These are phyloP conservation scores for Epirrhoe tristata DNA, from an alignment of 2,888 invertebrate genomes.

Conservation along the genomic window DNA sequence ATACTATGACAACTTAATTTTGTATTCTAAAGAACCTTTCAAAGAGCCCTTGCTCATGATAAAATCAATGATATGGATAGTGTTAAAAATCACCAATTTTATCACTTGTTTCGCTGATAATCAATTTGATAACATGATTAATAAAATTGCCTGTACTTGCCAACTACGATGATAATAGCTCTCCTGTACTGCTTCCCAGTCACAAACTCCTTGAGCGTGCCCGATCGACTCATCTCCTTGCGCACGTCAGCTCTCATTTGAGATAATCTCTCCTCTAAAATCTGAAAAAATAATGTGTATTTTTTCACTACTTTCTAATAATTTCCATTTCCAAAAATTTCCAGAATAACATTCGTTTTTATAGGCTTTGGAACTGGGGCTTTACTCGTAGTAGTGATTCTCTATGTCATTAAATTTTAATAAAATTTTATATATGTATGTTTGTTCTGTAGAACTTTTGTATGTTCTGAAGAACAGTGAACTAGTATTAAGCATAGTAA, in stretches of 20 bases:
- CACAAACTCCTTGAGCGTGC: constrained; percentile 74
- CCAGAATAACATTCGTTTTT: background rate
- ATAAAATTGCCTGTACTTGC: constrained; percentile 48
- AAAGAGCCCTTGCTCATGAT: no score
- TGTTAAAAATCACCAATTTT: no score
- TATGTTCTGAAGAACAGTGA: no score
- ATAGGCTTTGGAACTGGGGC: background rate
- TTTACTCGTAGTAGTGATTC: background rate
- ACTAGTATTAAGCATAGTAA: no score
- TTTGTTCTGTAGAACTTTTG: no score
- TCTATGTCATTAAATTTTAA: background rate
- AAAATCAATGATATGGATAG: no score
- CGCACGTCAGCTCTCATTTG: constrained; percentile 70
- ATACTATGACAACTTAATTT: no score
- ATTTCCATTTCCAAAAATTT: no score
- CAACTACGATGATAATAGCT: constrained; percentile 67
- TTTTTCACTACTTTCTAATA: no score
- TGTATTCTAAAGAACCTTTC: no score
- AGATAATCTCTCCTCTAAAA: constrained; percentile 59
- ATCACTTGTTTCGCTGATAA: no score
- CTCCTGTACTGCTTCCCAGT: constrained; percentile 77
- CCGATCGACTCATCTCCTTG: constrained; percentile 75
- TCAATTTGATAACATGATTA: no score
- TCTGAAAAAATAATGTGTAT: constrained; percentile 1
- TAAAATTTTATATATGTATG: background rate